These are phyloP conservation scores for Plectropomus leopardus DNA, from an alignment of 2,113 vertebrate species.

Conservation along the genomic window DNA sequence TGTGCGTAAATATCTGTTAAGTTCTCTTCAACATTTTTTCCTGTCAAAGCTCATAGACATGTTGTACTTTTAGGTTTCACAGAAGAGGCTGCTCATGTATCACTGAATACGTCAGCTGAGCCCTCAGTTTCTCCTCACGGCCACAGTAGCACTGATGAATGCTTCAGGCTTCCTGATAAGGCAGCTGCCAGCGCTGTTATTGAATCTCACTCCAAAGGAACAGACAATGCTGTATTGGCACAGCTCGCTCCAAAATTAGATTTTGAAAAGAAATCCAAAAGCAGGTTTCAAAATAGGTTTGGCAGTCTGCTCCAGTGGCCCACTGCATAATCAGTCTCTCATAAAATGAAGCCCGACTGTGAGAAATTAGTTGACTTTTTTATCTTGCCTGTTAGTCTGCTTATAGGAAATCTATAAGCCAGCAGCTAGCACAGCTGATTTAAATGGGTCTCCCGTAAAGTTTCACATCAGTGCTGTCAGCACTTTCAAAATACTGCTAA, in stretches of 20 bases:
- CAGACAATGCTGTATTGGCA: slow-evolving; percentile 13
- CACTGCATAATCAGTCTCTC: slow-evolving; percentile 32
- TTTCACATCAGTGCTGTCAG: slow-evolving; percentile 51
- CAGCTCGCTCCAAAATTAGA: slow-evolving; percentile 35
- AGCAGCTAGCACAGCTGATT: slow-evolving; percentile 51
- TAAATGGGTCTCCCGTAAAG: slow-evolving; percentile 42
- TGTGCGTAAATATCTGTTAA: neutral
- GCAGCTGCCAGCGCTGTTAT: slow-evolving; percentile 31
- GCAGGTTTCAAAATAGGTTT: slow-evolving; percentile 38
- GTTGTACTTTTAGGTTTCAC: no score
- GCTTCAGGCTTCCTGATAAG: slow-evolving; percentile 41
- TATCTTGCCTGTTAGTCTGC: slow-evolving; percentile 28
- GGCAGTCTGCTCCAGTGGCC: slow-evolving; percentile 23
- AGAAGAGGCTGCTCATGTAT: slow-evolving; percentile 14
- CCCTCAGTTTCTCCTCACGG: neutral
- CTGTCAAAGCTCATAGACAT: slow-evolving; percentile 5
- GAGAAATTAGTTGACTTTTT: slow-evolving; percentile 52
- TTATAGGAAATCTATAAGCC: slow-evolving; percentile 65
- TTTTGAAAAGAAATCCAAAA: slow-evolving; percentile 41
- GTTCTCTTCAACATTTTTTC: neutral
- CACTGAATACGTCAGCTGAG: slow-evolving; percentile 21
- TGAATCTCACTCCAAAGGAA: slow-evolving; percentile 38
- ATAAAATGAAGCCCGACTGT: slow-evolving; percentile 42
- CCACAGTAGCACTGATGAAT: slow-evolving; percentile 11
- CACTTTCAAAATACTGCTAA: slow-evolving; percentile 44